Base-by-base conservation (phyloP, 2,113 vertebrate genomes). In the Bos taurus region DNA sequence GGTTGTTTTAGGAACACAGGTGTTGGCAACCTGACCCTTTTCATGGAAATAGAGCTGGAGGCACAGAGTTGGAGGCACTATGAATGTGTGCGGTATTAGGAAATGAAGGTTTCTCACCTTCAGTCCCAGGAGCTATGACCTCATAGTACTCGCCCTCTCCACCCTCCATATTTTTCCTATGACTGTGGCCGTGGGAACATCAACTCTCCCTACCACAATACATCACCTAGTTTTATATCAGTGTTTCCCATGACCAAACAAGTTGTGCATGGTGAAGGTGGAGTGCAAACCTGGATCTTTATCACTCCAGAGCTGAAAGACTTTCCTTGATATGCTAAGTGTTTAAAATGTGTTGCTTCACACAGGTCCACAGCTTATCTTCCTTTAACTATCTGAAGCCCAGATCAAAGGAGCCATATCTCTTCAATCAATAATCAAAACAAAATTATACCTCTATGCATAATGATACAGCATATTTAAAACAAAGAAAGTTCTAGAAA, bases 401-500 rank as follows among this genome's bases (percentile, higher is more conserved):
- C 86, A 95, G 46, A 82, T 9, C 46, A 84, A 52, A 50, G 81
- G 7, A n/a, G 21, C 3, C 7, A 46, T 48, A 67, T 26, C 78
- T 88, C 54, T 85, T 88, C 33, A n/a, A 16, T 50, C 46, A 94
- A 78, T 71, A 36, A 57, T 81, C 33, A 82, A 87, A 36, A 93
- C 2, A 91, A 89, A 89, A 74, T 48, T 71, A 57, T n/a, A 7
- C 23, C 14, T 71, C 30, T 67, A 3, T 50, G 17, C 2, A 9
- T 16, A 83, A 80, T 30, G 50, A 71, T 10, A 33, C 2, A 43
- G 64, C 78, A 74, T 21, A 36, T 50, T 89, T 78, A 62, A 90
- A 88, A 84, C 83, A 26, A 88, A 80, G 77, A 84, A 84, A 2
- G 3, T 60, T 57, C 77, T 91, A 28, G 78, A 94, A 96, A 62